Base-by-base conservation (phyloP, 2,797 vertebrate species). In the Epinephelus malabaricus region DNA sequence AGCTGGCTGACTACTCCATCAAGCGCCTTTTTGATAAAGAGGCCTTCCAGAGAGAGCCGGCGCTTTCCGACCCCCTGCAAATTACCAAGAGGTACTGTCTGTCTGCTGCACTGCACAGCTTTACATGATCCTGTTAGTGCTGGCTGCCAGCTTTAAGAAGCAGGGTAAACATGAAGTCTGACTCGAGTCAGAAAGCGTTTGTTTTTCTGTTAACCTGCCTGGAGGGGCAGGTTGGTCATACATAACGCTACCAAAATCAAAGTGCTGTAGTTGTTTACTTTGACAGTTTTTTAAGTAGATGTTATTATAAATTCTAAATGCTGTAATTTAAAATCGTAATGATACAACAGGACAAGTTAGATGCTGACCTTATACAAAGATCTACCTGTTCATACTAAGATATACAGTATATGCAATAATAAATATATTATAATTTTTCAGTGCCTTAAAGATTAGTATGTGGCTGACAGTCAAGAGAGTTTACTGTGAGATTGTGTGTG, bases 11-110 rank as follows among this genome's bases (percentile, higher is more conserved):
- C 88, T 99, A 98, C 88, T 95, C 97, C 61, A 92, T 99, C 87
- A 95, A 95, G 77, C 97, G 98, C 34, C 96, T 99, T 81, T 99
- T 99, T 80, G 98, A 99, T 92, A 99, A 99, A 89, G 98, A 99
- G 89, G 96, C 94, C 2, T 99, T 99, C 93, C 94, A 97, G 80
- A 94, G 91, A 73, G 97, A 97, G 82, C 95, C 94, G 11, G 92
- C 97, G 7, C 96, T 99, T 64, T 93, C 92, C 1, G 96, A 99
- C 87, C 98, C 98, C 6, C 92, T 97, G 71, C 97, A 98, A 85
- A 97, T 99, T 87, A 99, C 97, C 85, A 98, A 98, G 92, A 97
- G 97, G 98, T 98, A 95, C 86, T 21, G 46, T 71, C 30, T 47
- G 27, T 69, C 70, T 66, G 62, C 79, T 7, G 2, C 60, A 14